These are phyloP conservation scores for Pseudotriccus pelzelni DNA, from an alignment of 2,797 vertebrate genomes.

Conservation along the genomic window DNA sequence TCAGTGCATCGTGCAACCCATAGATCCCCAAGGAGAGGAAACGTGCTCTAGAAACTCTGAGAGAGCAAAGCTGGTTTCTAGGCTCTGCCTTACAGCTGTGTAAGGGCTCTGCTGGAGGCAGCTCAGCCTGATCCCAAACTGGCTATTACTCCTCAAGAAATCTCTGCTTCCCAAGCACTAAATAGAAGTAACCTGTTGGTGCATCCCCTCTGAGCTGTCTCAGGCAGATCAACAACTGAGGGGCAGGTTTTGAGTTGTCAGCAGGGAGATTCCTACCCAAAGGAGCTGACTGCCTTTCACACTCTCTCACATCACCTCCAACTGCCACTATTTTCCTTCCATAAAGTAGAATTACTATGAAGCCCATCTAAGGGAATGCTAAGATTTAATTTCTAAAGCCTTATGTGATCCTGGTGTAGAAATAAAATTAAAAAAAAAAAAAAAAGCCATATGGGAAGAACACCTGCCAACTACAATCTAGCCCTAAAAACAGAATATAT, in stretches of 20 bases:
- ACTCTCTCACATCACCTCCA: background rate
- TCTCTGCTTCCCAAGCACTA: background rate
- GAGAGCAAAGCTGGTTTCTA: background rate
- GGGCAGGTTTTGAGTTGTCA: background rate
- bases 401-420: background rate
- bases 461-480: conserved; percentile 29
- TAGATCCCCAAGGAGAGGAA: background rate
- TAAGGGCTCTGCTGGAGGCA: background rate
- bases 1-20: background rate
- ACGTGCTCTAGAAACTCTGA: background rate
- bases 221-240: background rate
- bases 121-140: background rate
- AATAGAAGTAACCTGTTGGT: background rate
- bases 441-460: conserved; percentile 10
- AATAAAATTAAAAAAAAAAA: background rate
- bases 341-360: background rate
- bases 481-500: background rate
- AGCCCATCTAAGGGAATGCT: background rate
- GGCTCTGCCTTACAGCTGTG: background rate
- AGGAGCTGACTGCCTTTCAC: background rate
- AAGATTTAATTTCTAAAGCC: conserved; percentile 3
- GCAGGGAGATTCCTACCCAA: background rate
- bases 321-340: background rate
- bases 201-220: background rate
- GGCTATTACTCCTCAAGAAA: background rate